Evolutionary conservation across 2,888 invertebrate species (phyloP), one percentile per base, ranked within the genome.

Genomic region (Agriotes lineatus): DNA sequence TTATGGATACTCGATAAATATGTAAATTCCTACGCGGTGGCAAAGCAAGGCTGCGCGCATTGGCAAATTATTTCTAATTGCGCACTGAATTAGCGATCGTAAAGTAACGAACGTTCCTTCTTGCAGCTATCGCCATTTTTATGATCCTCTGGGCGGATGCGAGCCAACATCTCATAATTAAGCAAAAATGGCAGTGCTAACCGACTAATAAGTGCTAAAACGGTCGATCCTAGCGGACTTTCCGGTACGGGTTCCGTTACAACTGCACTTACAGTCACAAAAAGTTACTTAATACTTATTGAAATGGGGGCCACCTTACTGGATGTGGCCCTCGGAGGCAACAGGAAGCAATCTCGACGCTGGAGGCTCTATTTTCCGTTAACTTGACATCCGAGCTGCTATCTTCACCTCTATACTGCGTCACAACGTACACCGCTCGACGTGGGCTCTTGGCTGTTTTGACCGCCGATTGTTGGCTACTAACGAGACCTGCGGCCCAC

Each of bases 301-400:
- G 63, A 69, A 63, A 69, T 60, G 69, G 60, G 64, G 69, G 48
- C 69, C 64, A 65, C 65, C 60, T 65, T 69, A 69, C 65, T 67
- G 63, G 71, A 70, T 71, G 72, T 71, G 74, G 73, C 68, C 75
- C 75, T 75, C 74, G 19, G 66, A 76, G 71, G 72, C 67, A 74
- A 75, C 75, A 76, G 76, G 75, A 76, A 75, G 75, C 72, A 67
- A 76, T 72, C 64, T 73, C 50, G 60, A 61, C 56, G 76, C 76
- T 71, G 59, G 66, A 71, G 75, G 76, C 76, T 60, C 44, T 37
- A 50, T 75, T 74, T 69, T 75, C 76, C 76, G 76, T 76, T 76
- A 76, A 72, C 74, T 65, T 76, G 76, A 75, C 76, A 75, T 75
- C 75, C 76, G 74, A 76, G 73, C 56, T 54, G 42, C 30, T 60